Base-by-base conservation (phyloP, 2,113 vertebrate species). In the Cololabis saira region DNA sequence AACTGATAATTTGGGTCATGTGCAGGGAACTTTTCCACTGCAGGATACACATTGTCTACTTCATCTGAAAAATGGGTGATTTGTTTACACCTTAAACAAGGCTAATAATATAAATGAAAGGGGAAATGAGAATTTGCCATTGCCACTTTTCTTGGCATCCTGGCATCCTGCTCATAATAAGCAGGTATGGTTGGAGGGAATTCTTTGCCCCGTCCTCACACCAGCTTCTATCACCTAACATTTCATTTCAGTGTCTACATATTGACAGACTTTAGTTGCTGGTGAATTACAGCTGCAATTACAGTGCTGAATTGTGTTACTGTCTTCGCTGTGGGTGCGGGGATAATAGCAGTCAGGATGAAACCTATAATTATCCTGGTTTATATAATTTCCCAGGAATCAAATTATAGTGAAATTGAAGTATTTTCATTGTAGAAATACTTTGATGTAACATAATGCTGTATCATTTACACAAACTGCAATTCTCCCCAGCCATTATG, bases 321-420 rank as follows among this genome's bases (percentile, higher is more conserved):
- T 60, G 67, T 85, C 84, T 85, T 56, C 78, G 18, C 67, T 66
- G 74, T 78, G 83, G 67, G 80, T 84, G 80, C 67, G 74, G 61
- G 80, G 73, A 85, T 86, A 80, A 87, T 80, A 61, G 79, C 40
- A 14, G 33, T 49, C 67, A 68, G 61, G 42, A 44, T 58, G 67
- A 78, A 85, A 69, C 86, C 83, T 80, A 51, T 84, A 62, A 89
- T 87, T 86, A 86, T 51, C 62, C 47, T 56, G 56, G 58, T 83
- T 85, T 57, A 55, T 81, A 44, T 77, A 42, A 84, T 84, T 85
- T 73, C 71, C 62, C 11, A 0, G 6, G 57, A 67, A 74, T 82
- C 67, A 74, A 79, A 86, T 89, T 80, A 76, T 27, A 85, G 80
- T 67, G 71, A 85, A 76, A 82, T 76, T 9, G 33, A 70, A 78